Evolutionary conservation across 2,888 invertebrate species (phyloP).

Genomic region (Homarus gammarus): DNA sequence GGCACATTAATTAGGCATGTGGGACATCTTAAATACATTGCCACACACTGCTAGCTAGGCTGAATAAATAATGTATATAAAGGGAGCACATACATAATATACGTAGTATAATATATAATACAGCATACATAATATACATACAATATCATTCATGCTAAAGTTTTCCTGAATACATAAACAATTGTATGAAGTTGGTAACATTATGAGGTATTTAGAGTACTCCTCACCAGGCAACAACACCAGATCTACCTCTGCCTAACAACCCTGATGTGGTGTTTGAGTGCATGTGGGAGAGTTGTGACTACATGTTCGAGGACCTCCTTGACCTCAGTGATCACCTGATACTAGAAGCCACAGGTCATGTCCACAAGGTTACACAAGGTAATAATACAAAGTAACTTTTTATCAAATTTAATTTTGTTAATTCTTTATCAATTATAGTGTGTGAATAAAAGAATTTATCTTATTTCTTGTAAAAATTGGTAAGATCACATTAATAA

Average conservation of each 20-base stretch:
- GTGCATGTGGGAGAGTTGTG: slow-evolving; percentile 94
- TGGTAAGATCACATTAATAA: too few species aligned
- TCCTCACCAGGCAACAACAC: slow-evolving; percentile 80
- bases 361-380: slow-evolving; percentile 78
- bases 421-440: too few species aligned
- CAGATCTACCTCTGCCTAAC: slow-evolving; percentile 79
- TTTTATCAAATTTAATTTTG: neutral
- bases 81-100: too few species aligned
- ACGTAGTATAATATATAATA: too few species aligned
- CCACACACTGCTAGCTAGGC: too few species aligned
- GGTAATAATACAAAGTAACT: slow-evolving; percentile 77
- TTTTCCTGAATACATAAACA: neutral
- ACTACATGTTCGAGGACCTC: slow-evolving; percentile 94
- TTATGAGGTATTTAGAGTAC: neutral
- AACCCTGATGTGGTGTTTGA: slow-evolving; percentile 84
- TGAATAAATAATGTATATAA: too few species aligned
- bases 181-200: neutral
- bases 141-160: too few species aligned
- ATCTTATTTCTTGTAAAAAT: too few species aligned
- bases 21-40: too few species aligned
- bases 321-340: slow-evolving; percentile 94
- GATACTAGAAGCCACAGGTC: slow-evolving; percentile 85
- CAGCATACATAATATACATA: too few species aligned
- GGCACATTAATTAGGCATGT: too few species aligned
- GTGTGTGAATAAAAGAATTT: too few species aligned